Evolutionary conservation across 1,140 invertebrate species (phyloP), one percentile per base, ranked within the genome.

Genomic region (Trachelipus rathkii): DNA sequence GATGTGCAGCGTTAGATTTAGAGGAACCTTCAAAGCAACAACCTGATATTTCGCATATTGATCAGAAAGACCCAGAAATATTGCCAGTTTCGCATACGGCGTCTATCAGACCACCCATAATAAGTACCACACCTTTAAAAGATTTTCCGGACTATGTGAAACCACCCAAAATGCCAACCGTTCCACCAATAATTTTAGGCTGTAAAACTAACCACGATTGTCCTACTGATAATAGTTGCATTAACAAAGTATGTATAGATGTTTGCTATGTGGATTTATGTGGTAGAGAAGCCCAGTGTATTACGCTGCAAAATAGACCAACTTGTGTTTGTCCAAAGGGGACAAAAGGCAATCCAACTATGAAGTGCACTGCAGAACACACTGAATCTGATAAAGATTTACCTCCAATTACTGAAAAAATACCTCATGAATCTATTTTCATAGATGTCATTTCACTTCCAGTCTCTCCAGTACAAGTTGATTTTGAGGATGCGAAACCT

Each of bases 231-330:
- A 83, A 92, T 71, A 93, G 93, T 73, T 95, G 83, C 45, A 70
- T 72, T n/a, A 66, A 68, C 79, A 87, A 91, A 82, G 90, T 89
- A 85, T 92, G 91, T 84, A 85, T 86, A 68, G 89, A 92, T 85
- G 91, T 91, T 74, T 92, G 91, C 83, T 68, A 67, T 43, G 87
- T 86, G 71, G 91, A 90, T 15, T 89, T 90, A 0, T 92, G 91
- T 81, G 91, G 91, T 69, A 45, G 19, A 21, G 72, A 75, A 13
- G 94, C 94, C 46, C 87, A 95, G 24, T 96, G 94, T 84, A 89
- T 89, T 81, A 90, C 93, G 50, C 88, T 94, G 70, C 86, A 91
- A 82, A 94, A 95, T 85, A 90, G 90, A 83, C 90, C 93, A 5
- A 50, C 70, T 13, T 78, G 77, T 44, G n/a, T 67, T 19, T 76